Evolutionary conservation across 1,140 invertebrate species (phyloP).

Genomic region (Drosophila kurseongensis): DNA sequence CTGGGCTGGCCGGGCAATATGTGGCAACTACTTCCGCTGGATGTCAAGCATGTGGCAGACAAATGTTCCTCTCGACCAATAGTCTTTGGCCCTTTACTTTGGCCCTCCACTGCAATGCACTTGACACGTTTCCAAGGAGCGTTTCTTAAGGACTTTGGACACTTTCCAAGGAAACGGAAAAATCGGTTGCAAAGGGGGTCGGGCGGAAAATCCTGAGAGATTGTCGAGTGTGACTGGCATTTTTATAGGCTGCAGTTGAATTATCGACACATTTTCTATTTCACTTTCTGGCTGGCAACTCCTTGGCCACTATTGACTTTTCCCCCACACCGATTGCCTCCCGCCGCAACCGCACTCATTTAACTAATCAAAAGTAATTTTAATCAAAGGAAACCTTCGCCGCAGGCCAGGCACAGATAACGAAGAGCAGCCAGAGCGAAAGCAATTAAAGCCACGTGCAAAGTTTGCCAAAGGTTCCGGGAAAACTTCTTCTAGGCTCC

Average conservation of each 20-base stretch:
- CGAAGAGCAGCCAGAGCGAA: conserved; percentile 38
- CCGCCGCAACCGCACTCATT: conserved; percentile 58
- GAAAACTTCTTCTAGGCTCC: conserved; percentile 56
- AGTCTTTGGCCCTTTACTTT: conserved; percentile 12
- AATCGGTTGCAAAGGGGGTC: conserved; percentile 11
- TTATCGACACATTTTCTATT: conserved; percentile 52
- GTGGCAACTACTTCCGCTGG: conserved; percentile 47
- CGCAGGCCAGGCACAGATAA: conserved; percentile 45
- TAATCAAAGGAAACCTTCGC: conserved; percentile 66
- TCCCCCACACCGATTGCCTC: conserved; percentile 12
- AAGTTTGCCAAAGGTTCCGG: conserved; percentile 65
- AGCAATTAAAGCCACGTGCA: conserved; percentile 79
- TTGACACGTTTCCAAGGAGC: conserved; percentile 66
- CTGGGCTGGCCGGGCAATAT: conserved; percentile 29
- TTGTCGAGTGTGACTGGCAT: conserved; percentile 55
- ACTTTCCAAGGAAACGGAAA: conserved; percentile 38
- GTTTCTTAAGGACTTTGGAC: conserved; percentile 29
- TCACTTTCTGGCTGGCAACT: conserved; percentile 14
- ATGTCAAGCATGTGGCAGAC: conserved; percentile 58
- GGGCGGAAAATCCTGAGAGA: conserved; percentile 10
- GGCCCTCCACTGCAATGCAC: conserved; percentile 68
- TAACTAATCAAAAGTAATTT: conserved; percentile 81
- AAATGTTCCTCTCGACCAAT: conserved; percentile 32
- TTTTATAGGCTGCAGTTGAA: conserved; percentile 61
- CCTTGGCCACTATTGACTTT: conserved; percentile 61